A percentile compares a stretch with the other conserved stretches of the same genome.
phyloP scores from a whole-genome alignment of 2,797 vertebrate species.

The Poliocrania exsul region DNA sequence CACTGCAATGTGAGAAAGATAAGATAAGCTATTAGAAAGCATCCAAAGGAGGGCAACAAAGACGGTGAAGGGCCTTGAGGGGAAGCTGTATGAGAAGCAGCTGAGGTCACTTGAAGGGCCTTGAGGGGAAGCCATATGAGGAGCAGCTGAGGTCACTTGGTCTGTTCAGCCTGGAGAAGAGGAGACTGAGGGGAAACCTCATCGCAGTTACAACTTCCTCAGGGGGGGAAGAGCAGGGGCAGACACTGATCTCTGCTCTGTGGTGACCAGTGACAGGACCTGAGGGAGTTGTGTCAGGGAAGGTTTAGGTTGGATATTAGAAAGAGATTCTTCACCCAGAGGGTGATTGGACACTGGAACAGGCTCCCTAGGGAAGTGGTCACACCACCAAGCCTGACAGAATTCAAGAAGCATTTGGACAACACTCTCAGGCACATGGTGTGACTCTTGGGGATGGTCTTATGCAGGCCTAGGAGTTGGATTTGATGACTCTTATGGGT shows the following conservation, averaged over 20 bases:
- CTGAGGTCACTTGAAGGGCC: neutral
- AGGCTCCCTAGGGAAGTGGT: neutral
- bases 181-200: neutral
- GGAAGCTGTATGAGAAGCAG: rapidly evolving
- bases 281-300: neutral
- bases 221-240: neutral
- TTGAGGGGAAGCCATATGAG: neutral
- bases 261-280: neutral
- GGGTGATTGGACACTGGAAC: neutral
- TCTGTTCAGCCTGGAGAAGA: neutral
- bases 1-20: neutral
- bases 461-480: neutral
- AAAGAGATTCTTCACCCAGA: neutral
- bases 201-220: neutral
- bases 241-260: neutral
- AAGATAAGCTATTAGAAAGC: neutral
- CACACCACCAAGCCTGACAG: neutral
- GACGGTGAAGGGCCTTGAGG: neutral
- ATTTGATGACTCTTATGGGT: neutral
- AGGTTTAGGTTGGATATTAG: neutral
- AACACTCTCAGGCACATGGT: neutral
- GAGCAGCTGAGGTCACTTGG: neutral
- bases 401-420: neutral
- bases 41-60: neutral
- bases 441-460: neutral